Percentiles rank a stretch among this genome's conserved stretches.
Evolutionary conservation across 2,113 vertebrate species (phyloP).

Genomic region (Agapornis roseicollis): DNA sequence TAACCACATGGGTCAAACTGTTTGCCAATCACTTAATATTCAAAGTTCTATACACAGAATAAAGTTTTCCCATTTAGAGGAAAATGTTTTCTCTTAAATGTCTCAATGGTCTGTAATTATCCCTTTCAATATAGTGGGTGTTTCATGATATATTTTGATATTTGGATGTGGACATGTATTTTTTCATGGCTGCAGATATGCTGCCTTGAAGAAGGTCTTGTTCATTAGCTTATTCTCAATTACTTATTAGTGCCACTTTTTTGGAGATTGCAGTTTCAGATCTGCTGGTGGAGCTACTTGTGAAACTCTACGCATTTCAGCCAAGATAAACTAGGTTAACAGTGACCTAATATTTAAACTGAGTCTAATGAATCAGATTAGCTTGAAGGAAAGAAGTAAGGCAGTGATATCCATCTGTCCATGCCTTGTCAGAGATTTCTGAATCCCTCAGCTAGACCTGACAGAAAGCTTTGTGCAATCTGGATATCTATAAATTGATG

Average conservation of each 20-base stretch:
- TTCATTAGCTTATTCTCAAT: not conserved
- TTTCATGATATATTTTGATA: not conserved
- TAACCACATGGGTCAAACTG: conserved; percentile 24
- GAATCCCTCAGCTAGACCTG: not conserved
- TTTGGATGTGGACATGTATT: not conserved
- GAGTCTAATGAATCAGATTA: not conserved
- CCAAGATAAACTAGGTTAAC: not conserved
- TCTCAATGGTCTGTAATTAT: not conserved
- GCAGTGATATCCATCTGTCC: not conserved
- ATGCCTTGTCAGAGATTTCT: not conserved
- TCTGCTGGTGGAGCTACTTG: not conserved
- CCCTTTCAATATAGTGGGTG: not conserved
- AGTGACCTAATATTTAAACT: not conserved
- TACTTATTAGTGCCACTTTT: not conserved
- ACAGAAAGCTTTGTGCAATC: not conserved
- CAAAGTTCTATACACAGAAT: not conserved
- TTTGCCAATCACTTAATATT: conserved; percentile 15
- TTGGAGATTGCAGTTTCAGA: not conserved
- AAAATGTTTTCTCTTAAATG: not conserved
- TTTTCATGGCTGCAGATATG: not conserved
- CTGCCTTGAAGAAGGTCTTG: not conserved
- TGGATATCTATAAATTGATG: no score
- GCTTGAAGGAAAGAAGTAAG: not conserved
- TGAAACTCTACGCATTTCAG: not conserved
- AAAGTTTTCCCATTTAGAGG: not conserved